Base-by-base conservation (phyloP, 53 echinoderm and acorn worm genomes). In the Astropecten irregularis region DNA sequence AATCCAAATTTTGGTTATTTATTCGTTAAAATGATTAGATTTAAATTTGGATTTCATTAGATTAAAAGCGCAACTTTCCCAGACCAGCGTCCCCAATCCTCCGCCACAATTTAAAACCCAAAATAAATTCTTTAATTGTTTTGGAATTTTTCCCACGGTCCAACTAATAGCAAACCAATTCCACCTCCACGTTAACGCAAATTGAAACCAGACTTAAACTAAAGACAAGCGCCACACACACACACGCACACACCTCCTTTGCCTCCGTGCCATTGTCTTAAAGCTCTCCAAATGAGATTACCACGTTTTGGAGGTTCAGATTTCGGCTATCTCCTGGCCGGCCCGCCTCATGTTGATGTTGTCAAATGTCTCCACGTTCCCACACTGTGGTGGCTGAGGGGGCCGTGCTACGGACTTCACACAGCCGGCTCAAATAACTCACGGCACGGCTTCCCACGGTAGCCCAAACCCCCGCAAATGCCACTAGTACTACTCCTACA, bases 291-390 rank as follows among this genome's bases (percentile, higher is more conserved):
- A 76, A 76, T 76, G 76, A 76, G 76, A 76, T 74, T 76, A 76
- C 15, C 10, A 58, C 54, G 9, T 32, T 0, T 9, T n/a, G n/a
- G 33, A 15, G 23, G 74, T 58, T 76, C 76, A 76, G 23, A 56
- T 37, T 76, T 50, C 30, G 40, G 76, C 57, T 76, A 76, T 76
- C 76, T 55, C 58, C n/a, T n/a, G n/a, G n/a, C n/a, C n/a, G n/a
- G n/a, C n/a, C 38, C 56, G 23, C 56, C 56, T 39, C 19, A 3
- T 76, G 57, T 76, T 76, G 76, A 76, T 27, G 58, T 27, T 76
- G 40, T 14, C 8, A 76, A 57, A 76, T 76, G 76, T 57, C 76
- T 76, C 40, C 22, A n/a, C 56, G 76, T 76, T 76, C 76, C 57
- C 76, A 76, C 76, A 25, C 29, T n/a, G n/a, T n/a, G n/a, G n/a